phyloP scores from a whole-genome alignment of 2,113 vertebrate species.

The Austrofundulus limnaeus region DNA sequence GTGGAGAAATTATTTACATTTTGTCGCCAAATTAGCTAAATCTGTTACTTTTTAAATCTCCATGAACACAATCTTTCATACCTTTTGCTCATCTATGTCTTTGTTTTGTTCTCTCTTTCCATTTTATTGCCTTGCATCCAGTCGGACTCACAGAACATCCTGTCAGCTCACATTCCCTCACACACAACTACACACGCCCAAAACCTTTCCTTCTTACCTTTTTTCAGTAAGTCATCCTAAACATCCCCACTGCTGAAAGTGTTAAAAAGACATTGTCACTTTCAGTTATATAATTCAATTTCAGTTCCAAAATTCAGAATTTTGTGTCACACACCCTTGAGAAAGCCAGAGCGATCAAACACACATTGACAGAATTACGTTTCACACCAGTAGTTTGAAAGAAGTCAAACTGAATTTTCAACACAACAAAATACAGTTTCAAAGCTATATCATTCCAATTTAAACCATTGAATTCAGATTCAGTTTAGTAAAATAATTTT shows the following conservation, averaged over 20 bases:
- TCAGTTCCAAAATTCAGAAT: no score
- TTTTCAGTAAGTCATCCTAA: slow-evolving; percentile 13
- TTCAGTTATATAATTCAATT: no score
- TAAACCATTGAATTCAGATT: no score
- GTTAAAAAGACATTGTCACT: no score
- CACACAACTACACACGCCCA: neutral
- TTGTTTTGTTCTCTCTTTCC: slow-evolving; percentile 27
- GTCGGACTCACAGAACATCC: slow-evolving; percentile 12
- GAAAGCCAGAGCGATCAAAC: no score
- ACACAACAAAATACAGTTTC: no score
- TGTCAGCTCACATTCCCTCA: neutral
- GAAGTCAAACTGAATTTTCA: no score
- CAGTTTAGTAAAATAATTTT: no score
- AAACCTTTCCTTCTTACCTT: neutral
- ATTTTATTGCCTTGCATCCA: slow-evolving; percentile 19
- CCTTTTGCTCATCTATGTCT: slow-evolving; percentile 41
- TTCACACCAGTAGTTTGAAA: no score
- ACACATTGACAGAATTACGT: no score
- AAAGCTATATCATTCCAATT: no score
- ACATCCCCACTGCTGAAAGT: neutral
- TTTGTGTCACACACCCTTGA: no score
- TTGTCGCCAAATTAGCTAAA: slow-evolving; percentile 31
- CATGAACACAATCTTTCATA: slow-evolving; percentile 22
- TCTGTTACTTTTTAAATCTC: slow-evolving; percentile 25
- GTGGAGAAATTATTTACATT: slow-evolving; percentile 45